Conservation (phyloP, 2,888 invertebrate species). For the Lasiommata megera region DNA sequence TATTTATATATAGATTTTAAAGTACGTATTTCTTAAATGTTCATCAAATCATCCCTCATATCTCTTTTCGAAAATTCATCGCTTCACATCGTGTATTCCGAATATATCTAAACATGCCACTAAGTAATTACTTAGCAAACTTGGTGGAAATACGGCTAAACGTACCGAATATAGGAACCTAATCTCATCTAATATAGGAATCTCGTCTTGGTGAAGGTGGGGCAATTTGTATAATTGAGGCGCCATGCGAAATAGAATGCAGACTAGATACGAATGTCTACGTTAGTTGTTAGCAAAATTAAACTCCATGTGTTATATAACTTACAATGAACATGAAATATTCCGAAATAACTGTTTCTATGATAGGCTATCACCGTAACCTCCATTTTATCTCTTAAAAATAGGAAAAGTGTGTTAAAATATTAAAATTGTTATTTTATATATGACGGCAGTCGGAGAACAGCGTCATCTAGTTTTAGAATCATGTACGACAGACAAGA, state of each 20-base stretch:
- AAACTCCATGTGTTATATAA: neutral
- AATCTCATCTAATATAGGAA: too few species aligned
- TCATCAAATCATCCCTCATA: too few species aligned
- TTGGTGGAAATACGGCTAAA: slow-evolving; percentile 14
- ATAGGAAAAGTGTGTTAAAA: too few species aligned
- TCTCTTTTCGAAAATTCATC: neutral
- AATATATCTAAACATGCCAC: neutral
- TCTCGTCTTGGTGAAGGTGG: slow-evolving; percentile 8
- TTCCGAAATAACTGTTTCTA: too few species aligned
- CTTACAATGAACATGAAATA: neutral
- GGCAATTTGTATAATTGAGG: slow-evolving; percentile 24
- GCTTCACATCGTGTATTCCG: neutral
- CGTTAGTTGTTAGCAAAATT: slow-evolving; percentile 9
- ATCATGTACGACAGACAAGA: too few species aligned
- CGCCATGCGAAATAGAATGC: slow-evolving; percentile 5
- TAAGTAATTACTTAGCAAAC: slow-evolving; percentile 22
- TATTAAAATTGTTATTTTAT: too few species aligned
- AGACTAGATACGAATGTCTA: neutral
- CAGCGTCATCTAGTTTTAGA: too few species aligned
- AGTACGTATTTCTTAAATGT: too few species aligned
- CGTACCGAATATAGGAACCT: slow-evolving; percentile 10
- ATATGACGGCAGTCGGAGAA: too few species aligned
- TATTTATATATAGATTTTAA: too few species aligned
- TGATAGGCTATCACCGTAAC: too few species aligned
- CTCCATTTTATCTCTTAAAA: too few species aligned